Evolutionary conservation across 2,888 invertebrate genomes (phyloP).

Genomic region (Sarcophaga rosellei): DNA sequence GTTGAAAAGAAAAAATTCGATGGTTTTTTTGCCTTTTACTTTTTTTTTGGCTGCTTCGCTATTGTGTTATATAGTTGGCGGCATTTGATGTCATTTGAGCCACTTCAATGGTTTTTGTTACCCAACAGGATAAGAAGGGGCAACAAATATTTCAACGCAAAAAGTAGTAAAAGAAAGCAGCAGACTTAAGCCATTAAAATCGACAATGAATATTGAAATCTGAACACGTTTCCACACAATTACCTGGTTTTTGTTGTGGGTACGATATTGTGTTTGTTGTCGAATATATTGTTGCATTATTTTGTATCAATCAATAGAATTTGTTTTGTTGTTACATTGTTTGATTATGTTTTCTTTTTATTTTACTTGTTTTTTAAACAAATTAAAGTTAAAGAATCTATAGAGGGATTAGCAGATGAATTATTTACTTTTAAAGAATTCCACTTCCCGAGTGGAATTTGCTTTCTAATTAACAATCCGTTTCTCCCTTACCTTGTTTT

Average conservation of each 20-base stretch:
- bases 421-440: too few species aligned
- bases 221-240: slow-evolving; percentile 81
- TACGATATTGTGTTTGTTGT: slow-evolving; percentile 25
- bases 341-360: not conserved
- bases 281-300: not conserved
- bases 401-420: too few species aligned
- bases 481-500: too few species aligned
- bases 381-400: not conserved
- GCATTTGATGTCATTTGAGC: too few species aligned
- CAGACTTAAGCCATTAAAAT: slow-evolving; percentile 73
- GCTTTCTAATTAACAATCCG: too few species aligned
- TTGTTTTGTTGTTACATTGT: slow-evolving; percentile 1
- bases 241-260: slow-evolving; percentile 73
- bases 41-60: too few species aligned
- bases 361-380: not conserved
- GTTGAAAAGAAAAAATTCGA: slow-evolving; percentile 32
- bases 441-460: too few species aligned
- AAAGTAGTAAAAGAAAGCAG: slow-evolving; percentile 33
- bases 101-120: slow-evolving; percentile 41
- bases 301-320: slow-evolving; percentile 1
- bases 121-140: not conserved
- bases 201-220: slow-evolving; percentile 78
- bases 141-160: not conserved
- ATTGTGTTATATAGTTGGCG: too few species aligned
- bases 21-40: not conserved